phyloP scores from a whole-genome alignment of 2,113 vertebrate species.

The Guaruba guarouba region DNA sequence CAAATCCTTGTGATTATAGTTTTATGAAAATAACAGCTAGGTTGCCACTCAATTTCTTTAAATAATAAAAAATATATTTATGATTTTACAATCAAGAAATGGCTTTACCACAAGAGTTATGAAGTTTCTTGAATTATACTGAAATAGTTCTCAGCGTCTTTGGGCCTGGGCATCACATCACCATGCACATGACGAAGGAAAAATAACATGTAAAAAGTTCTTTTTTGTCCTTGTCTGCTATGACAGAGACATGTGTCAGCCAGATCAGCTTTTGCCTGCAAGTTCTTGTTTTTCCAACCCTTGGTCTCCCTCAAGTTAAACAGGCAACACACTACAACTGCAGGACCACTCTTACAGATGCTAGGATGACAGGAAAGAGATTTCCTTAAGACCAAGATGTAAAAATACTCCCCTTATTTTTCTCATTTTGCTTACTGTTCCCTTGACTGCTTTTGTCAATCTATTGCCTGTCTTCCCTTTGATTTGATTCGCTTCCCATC shows the following conservation, averaged over 20 bases:
- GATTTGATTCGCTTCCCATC: constrained; percentile 4
- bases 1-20: not conserved
- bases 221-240: not conserved
- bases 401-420: not conserved
- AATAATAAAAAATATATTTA: not conserved
- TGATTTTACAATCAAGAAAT: not conserved
- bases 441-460: constrained; percentile 4
- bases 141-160: not conserved
- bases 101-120: not conserved
- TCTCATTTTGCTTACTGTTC: not conserved
- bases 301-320: not conserved
- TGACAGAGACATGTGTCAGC: not conserved
- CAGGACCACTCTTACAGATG: not conserved
- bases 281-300: not conserved
- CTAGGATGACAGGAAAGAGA: not conserved
- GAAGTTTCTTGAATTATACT: not conserved
- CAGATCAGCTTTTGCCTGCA: not conserved
- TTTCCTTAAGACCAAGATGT: not conserved
- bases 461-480: not conserved
- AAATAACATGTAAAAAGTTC: not conserved
- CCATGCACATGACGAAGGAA: accelerated
- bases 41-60: not conserved
- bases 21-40: not conserved
- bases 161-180: not conserved
- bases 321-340: accelerated